Percentiles rank a stretch among this genome's conserved stretches.
Evolutionary conservation across 2,888 invertebrate species (phyloP).

Genomic region (Aethes cnicana): DNA sequence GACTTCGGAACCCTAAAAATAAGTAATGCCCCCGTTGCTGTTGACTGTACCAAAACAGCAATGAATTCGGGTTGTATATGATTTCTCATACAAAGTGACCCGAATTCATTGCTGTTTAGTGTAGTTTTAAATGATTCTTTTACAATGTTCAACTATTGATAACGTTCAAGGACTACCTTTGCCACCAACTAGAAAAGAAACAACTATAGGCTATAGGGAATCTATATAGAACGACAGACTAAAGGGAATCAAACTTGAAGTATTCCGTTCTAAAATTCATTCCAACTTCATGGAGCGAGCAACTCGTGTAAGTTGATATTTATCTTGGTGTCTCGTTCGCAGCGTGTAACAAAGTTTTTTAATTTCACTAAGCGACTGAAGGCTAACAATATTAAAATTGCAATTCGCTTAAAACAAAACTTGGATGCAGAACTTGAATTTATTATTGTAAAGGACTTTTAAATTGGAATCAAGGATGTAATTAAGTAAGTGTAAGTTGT

Average conservation of each 20-base stretch:
- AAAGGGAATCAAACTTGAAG: slow-evolving; percentile 8
- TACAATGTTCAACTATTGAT: no score
- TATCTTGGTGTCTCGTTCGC: slow-evolving; percentile 24
- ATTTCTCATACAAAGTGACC: no score
- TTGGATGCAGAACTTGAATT: slow-evolving; percentile 3
- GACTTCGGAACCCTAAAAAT: no score
- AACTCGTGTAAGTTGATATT: slow-evolving; percentile 30
- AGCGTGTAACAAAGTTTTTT: slow-evolving; percentile 28
- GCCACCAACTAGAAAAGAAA: no score
- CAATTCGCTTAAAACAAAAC: slow-evolving; percentile 12
- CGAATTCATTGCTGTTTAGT: no score
- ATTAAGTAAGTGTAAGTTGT: no score
- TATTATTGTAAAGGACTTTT: neutral
- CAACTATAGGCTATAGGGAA: neutral
- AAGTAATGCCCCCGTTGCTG: no score
- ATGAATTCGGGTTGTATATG: no score
- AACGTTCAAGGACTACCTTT: no score
- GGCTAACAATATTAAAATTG: slow-evolving; percentile 17
- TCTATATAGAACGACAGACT: neutral
- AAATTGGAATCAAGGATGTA: neutral
- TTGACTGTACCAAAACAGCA: no score
- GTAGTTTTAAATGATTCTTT: no score
- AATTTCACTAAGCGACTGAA: slow-evolving; percentile 29
- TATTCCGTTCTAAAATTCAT: slow-evolving; percentile 24
- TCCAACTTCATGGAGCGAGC: slow-evolving; percentile 19